These are phyloP conservation scores for Galerucella nymphaeae DNA, from an alignment of 2,888 invertebrate genomes.

Conservation along the genomic window DNA sequence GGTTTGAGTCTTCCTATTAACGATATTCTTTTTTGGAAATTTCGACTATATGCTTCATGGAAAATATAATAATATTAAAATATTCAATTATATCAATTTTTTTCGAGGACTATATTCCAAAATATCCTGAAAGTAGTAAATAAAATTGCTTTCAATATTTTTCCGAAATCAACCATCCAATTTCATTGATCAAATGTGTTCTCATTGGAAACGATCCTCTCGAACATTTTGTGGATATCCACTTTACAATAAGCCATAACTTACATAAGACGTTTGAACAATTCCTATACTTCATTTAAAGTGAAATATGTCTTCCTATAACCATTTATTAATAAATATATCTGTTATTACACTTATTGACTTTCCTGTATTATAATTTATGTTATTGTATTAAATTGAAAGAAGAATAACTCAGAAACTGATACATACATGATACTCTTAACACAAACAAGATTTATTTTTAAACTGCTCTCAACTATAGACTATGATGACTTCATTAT, in stretches of 20 bases:
- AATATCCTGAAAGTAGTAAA: neutral
- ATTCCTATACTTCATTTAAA: conserved; percentile 36
- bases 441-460: neutral
- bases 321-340: conserved; percentile 36
- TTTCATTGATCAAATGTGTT: conserved; percentile 20
- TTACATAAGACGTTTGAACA: conserved; percentile 25
- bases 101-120: too few species aligned
- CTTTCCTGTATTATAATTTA: conserved; percentile 16
- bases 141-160: conserved; percentile 12
- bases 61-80: too few species aligned
- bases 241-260: conserved; percentile 30
- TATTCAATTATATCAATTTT: neutral
- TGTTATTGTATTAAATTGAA: conserved; percentile 1
- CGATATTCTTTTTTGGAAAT: too few species aligned
- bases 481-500: too few species aligned
- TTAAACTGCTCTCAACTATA: too few species aligned
- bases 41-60: too few species aligned
- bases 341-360: conserved; percentile 40
- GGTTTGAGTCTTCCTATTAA: too few species aligned
- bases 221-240: conserved; percentile 23
- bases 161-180: conserved; percentile 10
- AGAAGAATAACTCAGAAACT: neutral
- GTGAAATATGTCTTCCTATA: conserved; percentile 39
- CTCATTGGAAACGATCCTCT: conserved; percentile 7
- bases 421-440: neutral